Base-by-base conservation (phyloP, 2,888 invertebrate genomes). In the Ophonus ardosiacus region DNA sequence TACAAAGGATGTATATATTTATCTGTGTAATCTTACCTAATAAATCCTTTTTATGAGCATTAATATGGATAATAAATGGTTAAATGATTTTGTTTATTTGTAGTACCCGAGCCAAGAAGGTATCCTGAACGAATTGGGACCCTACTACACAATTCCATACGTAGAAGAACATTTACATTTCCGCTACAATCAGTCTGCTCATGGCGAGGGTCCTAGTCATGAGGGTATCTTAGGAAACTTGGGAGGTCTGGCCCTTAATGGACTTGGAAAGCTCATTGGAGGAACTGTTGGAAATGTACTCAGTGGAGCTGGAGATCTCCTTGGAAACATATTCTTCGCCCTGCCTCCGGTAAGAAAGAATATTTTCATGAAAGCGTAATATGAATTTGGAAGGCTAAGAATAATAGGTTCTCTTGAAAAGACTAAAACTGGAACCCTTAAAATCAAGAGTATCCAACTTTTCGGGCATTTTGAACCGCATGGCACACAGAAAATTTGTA, bases 161-260 rank as follows among this genome's bases (percentile, higher is more conserved):
- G 15, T 17, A 17, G 59, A 59, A 59, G 17, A 59, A 59, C 1
- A 17, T 7, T 59, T 59, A 17, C 17, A 6, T 17, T 13, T 17
- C 59, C 59, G n/a, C 17, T 59, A 59, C 59, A 59, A 59, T 17
- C 15, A 6, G 0, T 59, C 59, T 15, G 10, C 10, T 17, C 59
- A 59, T 15, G n/a, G 7, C 0, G 59, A 59, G n/a, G 17, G 59
- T 59, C 21, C 68, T 7, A 68, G 68, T 7, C 68, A 68, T 21
- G 68, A 68, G 8, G 68, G 68, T 21, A 18, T 68, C 68, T 68
- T 68, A 31, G 68, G 68, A 24, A 68, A 68, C 7, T 38, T 68
- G 68, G 68, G 68, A 68, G 24, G 31, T 18, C 24, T 68, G 15
- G 68, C 15, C 10, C n/a, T 38, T 0, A 68, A 21, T 13, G 68